phyloP scores from a whole-genome alignment of 2,113 vertebrate species.

The Progne subis region DNA sequence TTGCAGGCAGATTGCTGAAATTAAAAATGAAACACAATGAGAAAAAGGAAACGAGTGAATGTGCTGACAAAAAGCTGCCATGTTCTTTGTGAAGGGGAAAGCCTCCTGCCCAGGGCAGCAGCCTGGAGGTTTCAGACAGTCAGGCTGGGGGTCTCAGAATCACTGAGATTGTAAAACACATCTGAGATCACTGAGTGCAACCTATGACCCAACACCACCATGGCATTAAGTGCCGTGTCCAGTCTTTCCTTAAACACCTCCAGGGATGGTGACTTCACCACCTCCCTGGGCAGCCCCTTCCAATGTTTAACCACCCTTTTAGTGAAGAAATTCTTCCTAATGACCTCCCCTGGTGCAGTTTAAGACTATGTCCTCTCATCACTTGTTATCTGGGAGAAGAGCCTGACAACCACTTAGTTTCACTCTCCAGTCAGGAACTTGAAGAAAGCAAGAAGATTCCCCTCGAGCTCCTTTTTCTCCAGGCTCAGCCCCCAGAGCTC shows the following conservation, averaged over 20 bases:
- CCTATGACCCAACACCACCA: not conserved
- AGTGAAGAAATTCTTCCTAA: not conserved
- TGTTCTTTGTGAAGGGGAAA: not conserved
- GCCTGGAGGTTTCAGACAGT: not conserved
- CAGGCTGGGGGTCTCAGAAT: not conserved
- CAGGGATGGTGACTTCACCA: not conserved
- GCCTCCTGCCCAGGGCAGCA: not conserved
- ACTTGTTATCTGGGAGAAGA: not conserved
- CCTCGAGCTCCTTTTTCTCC: not conserved
- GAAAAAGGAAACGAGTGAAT: not conserved
- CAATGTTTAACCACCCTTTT: not conserved
- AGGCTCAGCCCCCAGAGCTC: not conserved
- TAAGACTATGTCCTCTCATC: not conserved
- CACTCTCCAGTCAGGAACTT: not conserved
- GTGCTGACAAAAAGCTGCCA: rapidly evolving
- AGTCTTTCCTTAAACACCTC: not conserved
- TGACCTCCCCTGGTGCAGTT: not conserved
- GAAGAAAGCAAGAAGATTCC: not conserved
- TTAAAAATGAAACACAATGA: not conserved
- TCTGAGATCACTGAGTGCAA: not conserved
- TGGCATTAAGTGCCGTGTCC: not conserved
- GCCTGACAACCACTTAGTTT: not conserved
- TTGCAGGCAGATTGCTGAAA: rapidly evolving
- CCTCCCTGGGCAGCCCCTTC: not conserved
- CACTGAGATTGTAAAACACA: not conserved